Percentiles rank a stretch among this genome's conserved stretches.
phyloP scores from a whole-genome alignment of 2,797 vertebrate genomes.

The Hippopotamyrus pictus region DNA sequence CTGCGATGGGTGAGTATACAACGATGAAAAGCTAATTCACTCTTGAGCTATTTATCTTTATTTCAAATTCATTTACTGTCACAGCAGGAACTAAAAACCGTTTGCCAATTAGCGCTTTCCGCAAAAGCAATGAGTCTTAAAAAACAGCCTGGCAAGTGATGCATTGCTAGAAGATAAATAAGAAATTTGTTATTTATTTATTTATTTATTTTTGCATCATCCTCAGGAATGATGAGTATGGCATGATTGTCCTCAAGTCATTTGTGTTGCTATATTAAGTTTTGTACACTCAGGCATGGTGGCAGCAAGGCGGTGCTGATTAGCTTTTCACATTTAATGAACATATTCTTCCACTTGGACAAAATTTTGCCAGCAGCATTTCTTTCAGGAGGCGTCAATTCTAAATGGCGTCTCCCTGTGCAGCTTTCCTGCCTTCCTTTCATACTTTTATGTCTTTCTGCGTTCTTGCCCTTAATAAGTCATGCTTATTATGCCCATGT shows the following conservation, averaged over 20 bases:
- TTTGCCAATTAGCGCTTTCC: neutral
- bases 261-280: neutral
- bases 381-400: neutral
- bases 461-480: neutral
- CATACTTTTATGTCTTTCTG: neutral
- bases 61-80: conserved; percentile 9
- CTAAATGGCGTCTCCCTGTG: neutral
- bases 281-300: neutral
- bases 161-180: neutral
- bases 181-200: neutral
- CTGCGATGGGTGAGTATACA: neutral
- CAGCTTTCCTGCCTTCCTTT: neutral
- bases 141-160: neutral
- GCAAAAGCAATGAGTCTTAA: neutral
- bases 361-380: neutral
- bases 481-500: neutral
- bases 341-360: neutral
- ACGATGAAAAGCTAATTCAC: neutral
- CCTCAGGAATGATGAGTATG: neutral
- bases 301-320: neutral
- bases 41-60: conserved; percentile 12
- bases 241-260: neutral
- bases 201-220: neutral
- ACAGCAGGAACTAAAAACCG: neutral
- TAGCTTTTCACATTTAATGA: neutral